A percentile compares a stretch with the other conserved stretches of the same genome.
Evolutionary conservation across 2,888 invertebrate genomes (phyloP).

Genomic region (Blastobasis adustella): DNA sequence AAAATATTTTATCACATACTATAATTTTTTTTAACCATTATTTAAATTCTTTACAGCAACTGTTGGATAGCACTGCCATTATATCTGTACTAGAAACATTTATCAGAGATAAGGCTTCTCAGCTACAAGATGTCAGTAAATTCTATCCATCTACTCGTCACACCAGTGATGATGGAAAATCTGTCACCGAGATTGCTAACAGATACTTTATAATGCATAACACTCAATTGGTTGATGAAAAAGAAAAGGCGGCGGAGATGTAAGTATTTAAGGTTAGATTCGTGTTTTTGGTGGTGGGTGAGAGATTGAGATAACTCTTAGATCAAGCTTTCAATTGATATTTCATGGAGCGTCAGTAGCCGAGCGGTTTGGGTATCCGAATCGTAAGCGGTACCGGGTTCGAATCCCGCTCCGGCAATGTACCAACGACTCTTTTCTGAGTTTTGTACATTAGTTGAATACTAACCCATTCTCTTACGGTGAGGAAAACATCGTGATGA

Average conservation of each 20-base stretch:
- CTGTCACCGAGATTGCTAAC: slow-evolving; percentile 85
- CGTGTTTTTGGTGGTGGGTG: no score
- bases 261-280: slow-evolving; percentile 41
- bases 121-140: slow-evolving; percentile 81
- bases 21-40: not conserved
- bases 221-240: slow-evolving; percentile 66
- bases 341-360: no score
- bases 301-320: no score
- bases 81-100: slow-evolving; percentile 90
- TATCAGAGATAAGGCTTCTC: slow-evolving; percentile 74
- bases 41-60: slow-evolving; percentile 74
- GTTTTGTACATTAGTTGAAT: no score
- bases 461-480: no score
- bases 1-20: not conserved
- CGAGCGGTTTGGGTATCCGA: no score
- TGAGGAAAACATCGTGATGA: no score
- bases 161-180: slow-evolving; percentile 79
- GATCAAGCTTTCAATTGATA: no score
- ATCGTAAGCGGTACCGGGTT: no score
- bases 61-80: slow-evolving; percentile 96
- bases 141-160: slow-evolving; percentile 84
- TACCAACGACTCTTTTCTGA: no score
- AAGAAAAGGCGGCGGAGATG: slow-evolving; percentile 73
- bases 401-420: no score
- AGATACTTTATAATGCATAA: slow-evolving; percentile 92